These are phyloP conservation scores for Eutolmus rufibarbis DNA, from an alignment of 2,888 invertebrate genomes.

Conservation along the genomic window DNA sequence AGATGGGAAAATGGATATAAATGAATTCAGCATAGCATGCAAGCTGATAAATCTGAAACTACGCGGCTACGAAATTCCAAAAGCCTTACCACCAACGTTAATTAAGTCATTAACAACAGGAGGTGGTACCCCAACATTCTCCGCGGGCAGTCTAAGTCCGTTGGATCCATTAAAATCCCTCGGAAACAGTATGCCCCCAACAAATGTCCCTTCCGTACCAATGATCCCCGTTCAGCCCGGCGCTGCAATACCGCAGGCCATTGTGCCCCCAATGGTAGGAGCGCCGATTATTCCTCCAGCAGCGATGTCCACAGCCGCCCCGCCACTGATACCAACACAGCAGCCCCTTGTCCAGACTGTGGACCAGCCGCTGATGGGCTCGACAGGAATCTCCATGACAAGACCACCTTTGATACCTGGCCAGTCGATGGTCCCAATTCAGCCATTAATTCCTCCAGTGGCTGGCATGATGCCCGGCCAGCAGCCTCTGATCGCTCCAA, in stretches of 20 bases:
- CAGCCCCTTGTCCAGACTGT: conserved; percentile 54
- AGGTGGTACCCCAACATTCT: conserved; percentile 62
- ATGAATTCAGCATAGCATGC: conserved; percentile 98
- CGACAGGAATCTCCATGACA: conserved; percentile 46
- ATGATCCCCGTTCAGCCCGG: conserved; percentile 44
- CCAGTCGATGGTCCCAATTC: conserved; percentile 42
- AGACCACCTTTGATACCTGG: conserved; percentile 54
- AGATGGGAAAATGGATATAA: conserved; percentile 95
- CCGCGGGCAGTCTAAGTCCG: conserved; percentile 59
- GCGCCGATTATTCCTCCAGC: conserved; percentile 44
- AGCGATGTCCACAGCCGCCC: conserved; percentile 48
- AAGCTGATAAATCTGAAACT: conserved; percentile 93
- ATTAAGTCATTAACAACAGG: conserved; percentile 71
- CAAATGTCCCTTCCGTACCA: conserved; percentile 36
- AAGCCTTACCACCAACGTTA: conserved; percentile 79
- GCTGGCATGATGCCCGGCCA: conserved; percentile 48
- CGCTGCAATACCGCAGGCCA: conserved; percentile 37
- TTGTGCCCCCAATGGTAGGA: conserved; percentile 34
- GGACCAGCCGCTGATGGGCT: conserved; percentile 35
- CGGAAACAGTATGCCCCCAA: conserved; percentile 46
- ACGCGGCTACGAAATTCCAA: conserved; percentile 90
- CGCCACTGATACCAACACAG: conserved; percentile 52
- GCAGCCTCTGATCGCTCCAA: conserved; percentile 54
- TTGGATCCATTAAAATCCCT: conserved; percentile 55
- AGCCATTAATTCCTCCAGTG: conserved; percentile 24